Percentiles rank a stretch among this genome's conserved stretches.
phyloP scores from a whole-genome alignment of 2,797 vertebrate genomes.

The Epinephelus coioides region DNA sequence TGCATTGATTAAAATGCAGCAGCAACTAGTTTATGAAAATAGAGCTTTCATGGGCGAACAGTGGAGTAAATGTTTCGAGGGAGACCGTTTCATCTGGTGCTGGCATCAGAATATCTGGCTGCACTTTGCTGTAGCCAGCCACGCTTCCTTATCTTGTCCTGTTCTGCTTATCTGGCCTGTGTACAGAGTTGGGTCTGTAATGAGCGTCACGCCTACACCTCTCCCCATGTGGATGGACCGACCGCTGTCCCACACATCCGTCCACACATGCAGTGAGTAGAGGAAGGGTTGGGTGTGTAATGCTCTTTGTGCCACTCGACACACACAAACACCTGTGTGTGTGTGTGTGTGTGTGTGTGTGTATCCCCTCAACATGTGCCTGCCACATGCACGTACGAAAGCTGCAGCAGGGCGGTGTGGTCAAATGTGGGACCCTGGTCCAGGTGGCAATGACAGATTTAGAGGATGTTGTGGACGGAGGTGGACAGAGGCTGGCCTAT shows the following conservation, averaged over 20 bases:
- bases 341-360: slow-evolving; percentile 75
- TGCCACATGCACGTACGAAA: slow-evolving; percentile 86
- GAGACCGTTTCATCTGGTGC: slow-evolving; percentile 62
- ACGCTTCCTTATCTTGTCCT: slow-evolving; percentile 86
- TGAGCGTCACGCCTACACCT: slow-evolving; percentile 79
- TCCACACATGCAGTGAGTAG: slow-evolving; percentile 67
- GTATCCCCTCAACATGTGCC: slow-evolving; percentile 74
- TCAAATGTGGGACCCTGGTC: slow-evolving; percentile 84
- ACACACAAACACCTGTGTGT: slow-evolving; percentile 86
- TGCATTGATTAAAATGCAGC: slow-evolving; percentile 27
- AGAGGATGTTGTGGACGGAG: slow-evolving; percentile 96
- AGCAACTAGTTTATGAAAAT: slow-evolving; percentile 10
- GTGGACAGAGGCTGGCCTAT: slow-evolving; percentile 92
- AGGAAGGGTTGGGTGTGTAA: slow-evolving; percentile 36
- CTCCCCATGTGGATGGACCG: slow-evolving; percentile 77
- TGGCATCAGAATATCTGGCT: slow-evolving; percentile 72
- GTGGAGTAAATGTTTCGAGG: slow-evolving; percentile 43
- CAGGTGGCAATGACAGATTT: slow-evolving; percentile 98
- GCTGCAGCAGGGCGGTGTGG: slow-evolving; percentile 63
- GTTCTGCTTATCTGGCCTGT: slow-evolving; percentile 86
- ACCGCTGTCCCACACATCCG: slow-evolving; percentile 69
- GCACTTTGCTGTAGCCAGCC: slow-evolving; percentile 65
- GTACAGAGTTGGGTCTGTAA: slow-evolving; percentile 81
- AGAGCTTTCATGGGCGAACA: slow-evolving; percentile 30
- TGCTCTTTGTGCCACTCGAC: slow-evolving; percentile 28